These are phyloP conservation scores for Alca torda DNA, from an alignment of 2,797 vertebrate species.

Conservation along the genomic window DNA sequence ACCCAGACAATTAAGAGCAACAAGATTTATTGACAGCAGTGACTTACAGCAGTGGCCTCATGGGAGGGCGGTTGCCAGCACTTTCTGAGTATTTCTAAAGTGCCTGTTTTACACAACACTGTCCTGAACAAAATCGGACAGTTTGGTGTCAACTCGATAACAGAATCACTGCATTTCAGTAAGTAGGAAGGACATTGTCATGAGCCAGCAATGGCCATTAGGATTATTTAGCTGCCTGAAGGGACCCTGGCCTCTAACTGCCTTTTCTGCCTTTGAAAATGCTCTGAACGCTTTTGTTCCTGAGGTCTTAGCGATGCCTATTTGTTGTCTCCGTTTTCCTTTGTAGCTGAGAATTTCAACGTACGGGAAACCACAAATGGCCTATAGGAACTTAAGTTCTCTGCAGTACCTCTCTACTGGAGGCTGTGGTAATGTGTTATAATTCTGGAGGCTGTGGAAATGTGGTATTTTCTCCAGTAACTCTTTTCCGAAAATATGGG, in stretches of 20 bases:
- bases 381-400: not conserved
- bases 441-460: not conserved
- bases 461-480: not conserved
- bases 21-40: not conserved
- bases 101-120: not conserved
- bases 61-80: not conserved
- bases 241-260: not conserved
- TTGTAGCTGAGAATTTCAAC: not conserved
- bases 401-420: not conserved
- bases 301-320: not conserved
- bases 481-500: not conserved
- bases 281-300: not conserved
- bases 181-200: not conserved
- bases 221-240: not conserved
- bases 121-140: not conserved
- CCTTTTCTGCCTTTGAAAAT: not conserved
- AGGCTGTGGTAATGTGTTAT: not conserved
- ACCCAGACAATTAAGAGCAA: conserved; percentile 24
- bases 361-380: not conserved
- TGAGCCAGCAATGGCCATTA: not conserved
- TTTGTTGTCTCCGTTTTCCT: not conserved
- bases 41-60: not conserved
- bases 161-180: not conserved
- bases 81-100: not conserved
- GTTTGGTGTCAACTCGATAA: not conserved